Evolutionary conservation across 2,113 vertebrate species (phyloP), one percentile per base, ranked within the genome.

Genomic region (Sceloporus undulatus): DNA sequence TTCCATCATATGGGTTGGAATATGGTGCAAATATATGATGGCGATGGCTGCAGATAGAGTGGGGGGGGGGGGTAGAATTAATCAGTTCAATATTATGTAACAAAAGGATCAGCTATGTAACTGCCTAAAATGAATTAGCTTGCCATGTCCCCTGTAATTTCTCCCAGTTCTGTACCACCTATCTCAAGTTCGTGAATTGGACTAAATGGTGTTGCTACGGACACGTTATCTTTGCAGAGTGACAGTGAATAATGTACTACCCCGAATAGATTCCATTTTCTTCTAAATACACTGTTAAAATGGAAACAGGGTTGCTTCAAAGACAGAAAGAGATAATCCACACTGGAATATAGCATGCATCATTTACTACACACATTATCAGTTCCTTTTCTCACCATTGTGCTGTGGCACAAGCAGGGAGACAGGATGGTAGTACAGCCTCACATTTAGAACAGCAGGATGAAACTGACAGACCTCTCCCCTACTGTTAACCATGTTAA

Each of bases 101-200:
- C 10, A 2, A n/a, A 27, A 34, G 71, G 71, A 74, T 14, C 71
- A 74, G n/a, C n/a, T 74, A 14, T 38, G 71, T 13, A 19, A 13
- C 16, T n/a, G 16, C 34, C 90, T 91, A 76, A 88, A 0, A 42
- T 90, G 91, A 93, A 90, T 93, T 88, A 93, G 92, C 90, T 78
- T 78, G 91, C 84, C 92, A 88, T 90, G 92, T 93, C 84, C 62
- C 90, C 90, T 6, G 0, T 91, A 92, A 85, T 68, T 68, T 79
- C 88, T 87, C 0, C 0, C 84, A 0, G 87, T 73, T 90, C 92
- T 0, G 10, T 90, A 89, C 83, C 56, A 85, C 79, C 83, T 91
- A 93, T 91, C 81, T 91, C 93, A 88, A 93, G 86, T 85, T 91
- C 89, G 94, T 95, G 93, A 93, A 94, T 93, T 91, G 91, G 89